These are phyloP conservation scores for Cylas formicarius DNA, from an alignment of 1,140 invertebrate genomes.

Conservation along the genomic window DNA sequence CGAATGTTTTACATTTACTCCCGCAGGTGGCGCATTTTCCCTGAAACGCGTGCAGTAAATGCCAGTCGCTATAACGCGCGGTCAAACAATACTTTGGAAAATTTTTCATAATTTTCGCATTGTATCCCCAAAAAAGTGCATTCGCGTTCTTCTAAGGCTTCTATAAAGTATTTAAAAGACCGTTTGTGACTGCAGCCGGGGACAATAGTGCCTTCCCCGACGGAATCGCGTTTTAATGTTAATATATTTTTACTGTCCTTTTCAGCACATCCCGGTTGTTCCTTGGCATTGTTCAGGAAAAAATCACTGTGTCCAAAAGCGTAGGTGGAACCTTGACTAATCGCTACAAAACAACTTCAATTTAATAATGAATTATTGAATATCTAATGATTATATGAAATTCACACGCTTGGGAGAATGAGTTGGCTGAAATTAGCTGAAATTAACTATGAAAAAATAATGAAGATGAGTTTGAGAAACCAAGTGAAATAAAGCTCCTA, in stretches of 20 bases:
- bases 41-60: slow-evolving; percentile 18
- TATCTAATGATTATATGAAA: no score
- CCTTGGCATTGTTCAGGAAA: slow-evolving; percentile 32
- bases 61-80: background rate
- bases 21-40: slow-evolving; percentile 31
- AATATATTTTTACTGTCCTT: slow-evolving; percentile 22
- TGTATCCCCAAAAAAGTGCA: slow-evolving; percentile 35
- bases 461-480: no score
- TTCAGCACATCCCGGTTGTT: slow-evolving; percentile 36
- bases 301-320: slow-evolving; percentile 36
- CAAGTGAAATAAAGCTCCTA: no score
- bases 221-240: slow-evolving; percentile 25
- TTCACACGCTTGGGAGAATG: no score
- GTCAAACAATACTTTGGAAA: slow-evolving; percentile 21
- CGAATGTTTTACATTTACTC: slow-evolving; percentile 24
- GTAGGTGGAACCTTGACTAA: slow-evolving; percentile 32
- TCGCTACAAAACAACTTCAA: slow-evolving; percentile 15
- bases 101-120: slow-evolving; percentile 26
- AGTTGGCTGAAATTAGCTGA: no score
- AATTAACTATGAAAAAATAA: no score
- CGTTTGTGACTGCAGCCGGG: slow-evolving; percentile 39
- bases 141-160: slow-evolving; percentile 28
- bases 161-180: slow-evolving; percentile 38
- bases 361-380: background rate
- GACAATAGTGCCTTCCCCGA: slow-evolving; percentile 33